Conservation (phyloP, 1,140 invertebrate genomes). For the Penaeus indicus region DNA sequence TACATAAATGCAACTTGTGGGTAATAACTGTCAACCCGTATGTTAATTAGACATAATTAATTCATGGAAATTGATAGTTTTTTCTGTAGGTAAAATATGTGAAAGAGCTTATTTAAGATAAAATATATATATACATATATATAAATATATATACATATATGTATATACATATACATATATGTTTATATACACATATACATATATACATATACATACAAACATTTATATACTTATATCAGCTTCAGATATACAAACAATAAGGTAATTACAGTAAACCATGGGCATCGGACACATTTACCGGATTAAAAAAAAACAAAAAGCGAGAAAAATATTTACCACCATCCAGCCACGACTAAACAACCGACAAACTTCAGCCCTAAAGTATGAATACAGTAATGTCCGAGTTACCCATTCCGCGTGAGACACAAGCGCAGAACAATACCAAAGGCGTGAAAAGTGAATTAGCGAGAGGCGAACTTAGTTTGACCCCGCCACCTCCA, state of each 20-base stretch:
- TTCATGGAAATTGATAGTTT: too few species aligned
- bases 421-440: too few species aligned
- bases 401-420: too few species aligned
- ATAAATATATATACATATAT: conserved; percentile 13
- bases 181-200: conserved; percentile 26
- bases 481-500: too few species aligned
- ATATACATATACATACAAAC: conserved; percentile 9
- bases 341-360: too few species aligned
- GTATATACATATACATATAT: not conserved
- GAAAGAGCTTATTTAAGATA: not conserved
- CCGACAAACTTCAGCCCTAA: too few species aligned
- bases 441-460: too few species aligned
- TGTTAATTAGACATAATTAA: too few species aligned
- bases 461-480: too few species aligned
- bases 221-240: conserved; percentile 9
- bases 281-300: not conserved
- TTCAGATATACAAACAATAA: conserved; percentile 12
- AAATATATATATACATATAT: not conserved
- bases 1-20: too few species aligned
- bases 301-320: not conserved
- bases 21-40: too few species aligned
- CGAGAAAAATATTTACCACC: not conserved
- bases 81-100: not conserved
- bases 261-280: not conserved
- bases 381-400: too few species aligned